phyloP scores from a whole-genome alignment of 2,113 vertebrate species.

The Pao palembangensis region DNA sequence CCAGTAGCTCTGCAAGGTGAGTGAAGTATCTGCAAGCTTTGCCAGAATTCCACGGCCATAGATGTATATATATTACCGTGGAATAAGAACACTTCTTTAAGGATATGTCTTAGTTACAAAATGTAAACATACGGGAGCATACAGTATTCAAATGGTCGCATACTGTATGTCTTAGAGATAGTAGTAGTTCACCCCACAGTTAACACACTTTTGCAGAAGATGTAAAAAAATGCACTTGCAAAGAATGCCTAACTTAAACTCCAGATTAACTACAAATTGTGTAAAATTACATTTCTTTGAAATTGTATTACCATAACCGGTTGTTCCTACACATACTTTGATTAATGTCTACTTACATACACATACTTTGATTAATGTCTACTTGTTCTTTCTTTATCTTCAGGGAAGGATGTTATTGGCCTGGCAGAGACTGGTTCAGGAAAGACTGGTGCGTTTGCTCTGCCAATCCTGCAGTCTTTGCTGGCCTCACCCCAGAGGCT shows the following conservation, averaged over 20 bases:
- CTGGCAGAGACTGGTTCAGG: slow-evolving; percentile 97
- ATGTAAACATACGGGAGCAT: too few species aligned
- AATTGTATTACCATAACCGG: too few species aligned
- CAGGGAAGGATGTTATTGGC: slow-evolving; percentile 90
- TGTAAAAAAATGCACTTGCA: too few species aligned
- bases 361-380: background rate
- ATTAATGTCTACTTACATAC: background rate
- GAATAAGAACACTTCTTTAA: background rate
- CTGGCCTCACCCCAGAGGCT: slow-evolving; percentile 86
- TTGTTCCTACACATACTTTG: background rate
- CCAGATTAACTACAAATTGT: too few species aligned
- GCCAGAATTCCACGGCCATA: background rate
- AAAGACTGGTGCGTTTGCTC: slow-evolving; percentile 93
- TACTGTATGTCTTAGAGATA: too few species aligned
- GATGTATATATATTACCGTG: background rate
- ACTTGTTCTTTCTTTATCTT: background rate
- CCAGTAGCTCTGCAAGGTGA: slow-evolving; percentile 91
- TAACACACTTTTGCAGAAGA: too few species aligned
- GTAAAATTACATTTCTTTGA: too few species aligned
- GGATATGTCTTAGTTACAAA: too few species aligned
- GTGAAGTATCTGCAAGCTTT: background rate
- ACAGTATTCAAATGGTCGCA: too few species aligned
- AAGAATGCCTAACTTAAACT: too few species aligned
- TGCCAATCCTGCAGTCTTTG: slow-evolving; percentile 92
- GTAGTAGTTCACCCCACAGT: too few species aligned